Evolutionary conservation across 1,140 invertebrate genomes (phyloP), one percentile per base, ranked within the genome.

Genomic region (Drosophila arizonae): DNA sequence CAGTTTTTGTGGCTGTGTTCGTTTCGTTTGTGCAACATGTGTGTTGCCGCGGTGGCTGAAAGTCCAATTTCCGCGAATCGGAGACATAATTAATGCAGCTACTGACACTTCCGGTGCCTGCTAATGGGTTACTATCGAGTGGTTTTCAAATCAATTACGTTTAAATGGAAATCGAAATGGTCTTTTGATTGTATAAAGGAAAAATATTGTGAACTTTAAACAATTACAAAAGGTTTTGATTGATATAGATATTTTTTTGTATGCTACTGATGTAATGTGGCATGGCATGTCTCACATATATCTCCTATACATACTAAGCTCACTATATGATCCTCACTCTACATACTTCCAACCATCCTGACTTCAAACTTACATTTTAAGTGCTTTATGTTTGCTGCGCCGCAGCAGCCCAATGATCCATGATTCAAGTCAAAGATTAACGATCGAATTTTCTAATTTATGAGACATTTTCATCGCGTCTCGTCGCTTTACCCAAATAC

Each of bases 21-120:
- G 55, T 50, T 43, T 41, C 21, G 13, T 51, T 51, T 41, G 46
- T 48, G 54, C 61, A 71, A 73, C 74, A 77, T 75, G 82, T 78
- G 81, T 51, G 64, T 9, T n/a, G 28, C 9, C 9, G 8, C 8
- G 26, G 28, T 24, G 21, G 0, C 3, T 24, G 21, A 3, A 24
- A 66, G 57, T 50, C 77, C 63, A 46, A 61, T 76, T 87, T 81
- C 75, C 78, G 71, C 71, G 79, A 81, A 81, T 67, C 85, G 43
- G 52, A 30, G 28, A 67, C 67, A 78, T 78, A 78, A 85, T 85
- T 87, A 70, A 87, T 87, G 82, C 45, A 54, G 56, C 33, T 21
- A 24, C 33, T 52, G 56, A 39, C 74, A 45, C 71, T 85, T 85
- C 81, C 81, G 81, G 69, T 77, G 54, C 4, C 51, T 39, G 26